Percentiles rank a stretch among this genome's conserved stretches.
Evolutionary conservation across 2,888 invertebrate genomes (phyloP).

Genomic region (Mythimna pallens): DNA sequence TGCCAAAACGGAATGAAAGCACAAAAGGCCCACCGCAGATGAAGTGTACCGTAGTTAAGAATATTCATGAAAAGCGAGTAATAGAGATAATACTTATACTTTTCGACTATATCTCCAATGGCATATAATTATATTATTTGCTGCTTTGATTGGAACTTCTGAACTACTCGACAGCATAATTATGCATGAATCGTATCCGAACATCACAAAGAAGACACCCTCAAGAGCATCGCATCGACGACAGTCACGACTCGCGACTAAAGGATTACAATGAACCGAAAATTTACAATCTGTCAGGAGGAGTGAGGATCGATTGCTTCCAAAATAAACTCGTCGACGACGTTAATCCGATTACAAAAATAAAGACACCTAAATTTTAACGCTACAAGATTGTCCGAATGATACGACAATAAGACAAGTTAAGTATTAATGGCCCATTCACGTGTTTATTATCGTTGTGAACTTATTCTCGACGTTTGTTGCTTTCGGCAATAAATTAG

Average conservation of each 20-base stretch:
- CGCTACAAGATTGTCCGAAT: slow-evolving; percentile 35
- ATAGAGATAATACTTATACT: no score
- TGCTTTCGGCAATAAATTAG: slow-evolving; percentile 57
- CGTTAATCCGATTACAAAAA: slow-evolving; percentile 60
- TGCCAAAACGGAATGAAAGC: slow-evolving; percentile 17
- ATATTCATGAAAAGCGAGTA: no score
- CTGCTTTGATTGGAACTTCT: not conserved
- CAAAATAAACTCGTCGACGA: slow-evolving; percentile 53
- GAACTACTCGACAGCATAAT: not conserved
- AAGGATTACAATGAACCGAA: slow-evolving; percentile 45
- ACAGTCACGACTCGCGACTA: slow-evolving; percentile 36
- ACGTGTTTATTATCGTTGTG: slow-evolving; percentile 58
- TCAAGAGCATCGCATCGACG: slow-evolving; percentile 22
- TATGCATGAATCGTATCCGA: not conserved
- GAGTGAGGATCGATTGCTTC: slow-evolving; percentile 50
- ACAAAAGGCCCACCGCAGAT: slow-evolving; percentile 36
- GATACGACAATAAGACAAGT: slow-evolving; percentile 49
- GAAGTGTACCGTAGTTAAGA: no score
- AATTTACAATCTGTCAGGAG: slow-evolving; percentile 46
- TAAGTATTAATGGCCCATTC: slow-evolving; percentile 60
- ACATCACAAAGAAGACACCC: not conserved
- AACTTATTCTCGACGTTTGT: slow-evolving; percentile 55
- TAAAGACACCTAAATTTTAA: slow-evolving; percentile 53
- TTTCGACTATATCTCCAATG: no score
- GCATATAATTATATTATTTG: no score